These are phyloP conservation scores for Semnornis frantzii DNA, from an alignment of 2,113 vertebrate genomes.

Conservation along the genomic window DNA sequence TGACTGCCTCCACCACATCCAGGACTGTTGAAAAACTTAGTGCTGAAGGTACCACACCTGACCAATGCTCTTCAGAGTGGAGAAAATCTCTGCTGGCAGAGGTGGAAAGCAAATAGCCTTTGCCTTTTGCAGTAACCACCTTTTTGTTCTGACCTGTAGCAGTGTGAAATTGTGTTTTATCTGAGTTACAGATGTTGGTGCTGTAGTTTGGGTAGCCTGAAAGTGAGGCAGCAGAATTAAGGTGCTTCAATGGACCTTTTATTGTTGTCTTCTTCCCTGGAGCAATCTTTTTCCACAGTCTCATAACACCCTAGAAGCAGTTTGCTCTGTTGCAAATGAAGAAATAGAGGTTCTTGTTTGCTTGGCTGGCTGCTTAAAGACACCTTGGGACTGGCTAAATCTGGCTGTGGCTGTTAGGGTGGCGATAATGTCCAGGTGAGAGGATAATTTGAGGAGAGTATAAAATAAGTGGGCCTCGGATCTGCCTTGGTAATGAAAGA, in stretches of 20 bases:
- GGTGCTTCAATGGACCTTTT: background rate
- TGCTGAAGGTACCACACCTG: accelerated
- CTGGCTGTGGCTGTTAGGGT: background rate
- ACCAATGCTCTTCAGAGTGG: accelerated
- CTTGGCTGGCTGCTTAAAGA: background rate
- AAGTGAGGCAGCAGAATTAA: background rate
- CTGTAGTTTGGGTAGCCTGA: background rate
- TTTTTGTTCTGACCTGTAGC: background rate
- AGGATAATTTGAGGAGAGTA: background rate
- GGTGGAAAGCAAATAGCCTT: background rate
- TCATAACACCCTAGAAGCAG: background rate
- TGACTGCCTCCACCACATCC: no score
- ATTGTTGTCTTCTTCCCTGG: background rate
- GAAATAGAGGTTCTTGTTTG: background rate
- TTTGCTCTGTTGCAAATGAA: background rate
- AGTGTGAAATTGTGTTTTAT: background rate
- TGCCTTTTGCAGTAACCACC: accelerated
- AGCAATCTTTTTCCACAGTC: background rate
- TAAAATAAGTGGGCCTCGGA: background rate
- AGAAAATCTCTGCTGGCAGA: background rate
- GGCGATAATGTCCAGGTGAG: background rate
- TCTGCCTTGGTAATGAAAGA: background rate
- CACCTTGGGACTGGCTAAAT: background rate
- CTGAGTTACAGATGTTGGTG: background rate
- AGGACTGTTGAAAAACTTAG: background rate